phyloP scores from a whole-genome alignment of 2,888 invertebrate species.

The Platerodrilus igneus region DNA sequence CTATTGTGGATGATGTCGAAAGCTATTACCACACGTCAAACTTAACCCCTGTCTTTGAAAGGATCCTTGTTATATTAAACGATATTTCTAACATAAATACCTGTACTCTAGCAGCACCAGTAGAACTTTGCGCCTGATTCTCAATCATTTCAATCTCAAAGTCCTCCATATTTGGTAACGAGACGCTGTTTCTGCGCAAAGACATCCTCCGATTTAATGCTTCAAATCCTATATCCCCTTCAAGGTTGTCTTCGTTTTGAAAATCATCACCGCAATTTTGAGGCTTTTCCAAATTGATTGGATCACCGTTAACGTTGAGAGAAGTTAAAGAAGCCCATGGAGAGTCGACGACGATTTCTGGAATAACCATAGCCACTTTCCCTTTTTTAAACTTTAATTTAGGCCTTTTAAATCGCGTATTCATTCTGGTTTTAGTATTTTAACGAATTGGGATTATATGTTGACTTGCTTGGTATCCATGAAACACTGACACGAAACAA shows the following conservation, averaged over 20 bases:
- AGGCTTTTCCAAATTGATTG: too few species aligned
- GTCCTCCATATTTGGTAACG: conserved; percentile 68
- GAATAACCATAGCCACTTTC: conserved; percentile 8
- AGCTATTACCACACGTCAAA: too few species aligned
- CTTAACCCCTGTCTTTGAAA: too few species aligned
- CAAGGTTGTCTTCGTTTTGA: conserved; percentile 11
- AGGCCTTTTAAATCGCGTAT: conserved; percentile 1
- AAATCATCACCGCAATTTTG: conserved; percentile 4
- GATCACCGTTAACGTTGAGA: too few species aligned
- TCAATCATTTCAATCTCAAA: conserved; percentile 56
- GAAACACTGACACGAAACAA: too few species aligned
- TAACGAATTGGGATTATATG: too few species aligned
- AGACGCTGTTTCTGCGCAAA: conserved; percentile 65
- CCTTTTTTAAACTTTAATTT: conserved; percentile 9
- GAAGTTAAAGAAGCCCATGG: conserved; percentile 12
- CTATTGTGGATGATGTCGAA: too few species aligned
- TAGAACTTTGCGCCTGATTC: conserved; percentile 12
- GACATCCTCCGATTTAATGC: conserved; percentile 17
- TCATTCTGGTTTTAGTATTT: background rate
- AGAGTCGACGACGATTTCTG: conserved; percentile 15
- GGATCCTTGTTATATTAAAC: too few species aligned
- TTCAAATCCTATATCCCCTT: conserved; percentile 10
- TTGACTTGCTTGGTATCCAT: too few species aligned
- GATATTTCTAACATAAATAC: too few species aligned
- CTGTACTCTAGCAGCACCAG: conserved; percentile 6